Base-by-base conservation (phyloP, 2,113 vertebrate species). In the Pachypanchax playfairii region DNA sequence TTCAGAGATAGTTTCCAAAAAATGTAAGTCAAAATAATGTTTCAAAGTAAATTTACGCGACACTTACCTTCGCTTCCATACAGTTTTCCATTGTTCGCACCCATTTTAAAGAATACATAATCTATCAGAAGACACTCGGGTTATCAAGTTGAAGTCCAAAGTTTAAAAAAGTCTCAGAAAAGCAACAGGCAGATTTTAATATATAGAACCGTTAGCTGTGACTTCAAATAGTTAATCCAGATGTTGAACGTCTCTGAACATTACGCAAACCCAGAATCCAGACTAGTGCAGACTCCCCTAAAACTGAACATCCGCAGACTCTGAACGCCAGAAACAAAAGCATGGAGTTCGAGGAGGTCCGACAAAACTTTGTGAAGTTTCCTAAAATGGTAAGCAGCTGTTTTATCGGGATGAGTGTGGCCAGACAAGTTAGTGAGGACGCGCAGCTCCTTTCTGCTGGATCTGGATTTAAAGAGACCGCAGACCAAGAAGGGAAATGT, bases 51-150 rank as follows among this genome's bases (percentile, higher is more conserved):
- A 44, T 38, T 48, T 46, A 55, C 17, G 9, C 15, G 59, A 15
- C 35, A 87, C 96, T 94, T 91, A 98, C 96, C 96, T 91, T 98
- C 96, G 82, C 96, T 98, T 92, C 95, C 96, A 88, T 92, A 95
- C 89, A 93, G 94, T 89, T 97, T 98, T 91, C 95, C 96, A 94
- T 96, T 96, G 94, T 96, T 96, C 80, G 96, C 95, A 82, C 96
- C 96, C 96, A 98, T 98, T 91, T 91, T 91, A 94, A 80, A 86
- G 92, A 84, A 93, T 88, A 93, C 95, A 97, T 95, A 92, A 93
- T 94, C 92, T 91, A 90, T 48, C 62, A 58, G 83, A 78, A 44
- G n/a, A 65, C 28, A 17, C 66, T 41, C 59, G 59, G 44, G 29
- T 39, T 53, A 73, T 80, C 62, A 77, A 47, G 69, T 58, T 73